phyloP scores from a whole-genome alignment of 1,140 invertebrate species.

The Cydia fagiglandana region DNA sequence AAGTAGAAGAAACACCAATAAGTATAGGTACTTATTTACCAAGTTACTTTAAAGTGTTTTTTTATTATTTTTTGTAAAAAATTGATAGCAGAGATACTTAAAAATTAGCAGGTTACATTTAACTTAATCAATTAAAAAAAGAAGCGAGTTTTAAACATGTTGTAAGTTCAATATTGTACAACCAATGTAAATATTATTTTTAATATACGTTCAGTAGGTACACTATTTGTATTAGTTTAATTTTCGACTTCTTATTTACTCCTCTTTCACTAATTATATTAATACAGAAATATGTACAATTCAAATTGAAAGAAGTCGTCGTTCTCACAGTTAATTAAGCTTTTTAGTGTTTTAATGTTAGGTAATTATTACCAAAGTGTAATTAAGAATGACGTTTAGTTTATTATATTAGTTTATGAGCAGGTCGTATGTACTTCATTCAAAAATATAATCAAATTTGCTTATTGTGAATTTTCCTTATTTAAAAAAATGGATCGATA shows the following conservation, averaged over 20 bases:
- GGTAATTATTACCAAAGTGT: slow-evolving; percentile 76
- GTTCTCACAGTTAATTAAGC: slow-evolving; percentile 60
- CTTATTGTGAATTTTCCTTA: background rate
- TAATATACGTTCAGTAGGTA: slow-evolving; percentile 27
- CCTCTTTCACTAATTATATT: slow-evolving; percentile 11
- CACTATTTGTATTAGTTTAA: slow-evolving; percentile 3
- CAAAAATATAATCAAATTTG: background rate
- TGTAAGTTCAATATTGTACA: slow-evolving; percentile 17
- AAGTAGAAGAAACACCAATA: background rate
- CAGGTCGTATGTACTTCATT: slow-evolving; percentile 31
- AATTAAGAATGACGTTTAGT: slow-evolving; percentile 66
- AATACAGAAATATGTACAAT: background rate
- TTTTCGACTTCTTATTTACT: slow-evolving; percentile 27
- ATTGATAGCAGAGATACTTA: slow-evolving; percentile 27
- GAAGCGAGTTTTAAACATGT: background rate
- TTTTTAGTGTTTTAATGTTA: slow-evolving; percentile 57
- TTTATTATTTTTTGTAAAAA: slow-evolving; percentile 16
- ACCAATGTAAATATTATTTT: slow-evolving; percentile 31
- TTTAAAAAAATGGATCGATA: background rate
- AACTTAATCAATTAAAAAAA: background rate
- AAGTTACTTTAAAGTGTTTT: background rate
- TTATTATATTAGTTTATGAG: slow-evolving; percentile 42
- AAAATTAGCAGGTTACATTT: slow-evolving; percentile 24
- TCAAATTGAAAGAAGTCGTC: background rate
- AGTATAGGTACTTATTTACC: slow-evolving; percentile 2